phyloP scores from a whole-genome alignment of 2,113 vertebrate species.

The Plecturocebus donacophilus region DNA sequence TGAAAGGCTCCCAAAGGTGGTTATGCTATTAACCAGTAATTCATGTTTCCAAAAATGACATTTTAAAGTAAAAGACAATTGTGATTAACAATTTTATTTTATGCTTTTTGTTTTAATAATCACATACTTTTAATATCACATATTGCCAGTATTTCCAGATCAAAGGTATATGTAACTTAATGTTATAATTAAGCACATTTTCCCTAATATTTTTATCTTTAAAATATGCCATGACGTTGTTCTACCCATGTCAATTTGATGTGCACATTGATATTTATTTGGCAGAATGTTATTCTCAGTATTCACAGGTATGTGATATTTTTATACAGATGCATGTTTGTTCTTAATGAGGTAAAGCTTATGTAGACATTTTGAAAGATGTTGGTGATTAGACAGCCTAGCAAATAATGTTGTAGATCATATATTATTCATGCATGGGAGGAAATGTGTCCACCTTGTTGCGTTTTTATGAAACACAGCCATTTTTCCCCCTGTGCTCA shows the following conservation, averaged over 20 bases:
- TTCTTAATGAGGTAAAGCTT: constrained; percentile 72
- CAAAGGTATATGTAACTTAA: not conserved
- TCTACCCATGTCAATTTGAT: constrained; percentile 4
- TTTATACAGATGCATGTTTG: constrained; percentile 61
- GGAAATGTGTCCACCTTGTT: constrained; percentile 21
- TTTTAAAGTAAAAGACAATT: not conserved
- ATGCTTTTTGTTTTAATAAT: not conserved
- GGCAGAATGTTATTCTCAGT: constrained; percentile 22
- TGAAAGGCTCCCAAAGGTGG: not conserved
- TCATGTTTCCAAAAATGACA: not conserved
- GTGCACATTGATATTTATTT: constrained; percentile 56
- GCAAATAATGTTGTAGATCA: constrained; percentile 56
- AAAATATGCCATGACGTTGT: not conserved
- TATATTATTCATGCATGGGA: constrained; percentile 62
- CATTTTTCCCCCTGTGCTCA: not conserved
- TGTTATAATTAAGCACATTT: not conserved
- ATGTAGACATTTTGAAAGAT: constrained; percentile 77
- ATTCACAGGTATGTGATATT: constrained; percentile 55
- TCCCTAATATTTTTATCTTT: constrained; percentile 17
- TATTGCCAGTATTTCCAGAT: not conserved
- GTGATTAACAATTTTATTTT: not conserved
- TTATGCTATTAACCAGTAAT: not conserved
- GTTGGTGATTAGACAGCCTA: constrained; percentile 71
- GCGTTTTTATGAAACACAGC: constrained; percentile 66
- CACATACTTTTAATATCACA: not conserved